A percentile compares a stretch with the other conserved stretches of the same genome.
phyloP scores from a whole-genome alignment of 1,140 invertebrate species.

The Meloidogyne floridensis region DNA sequence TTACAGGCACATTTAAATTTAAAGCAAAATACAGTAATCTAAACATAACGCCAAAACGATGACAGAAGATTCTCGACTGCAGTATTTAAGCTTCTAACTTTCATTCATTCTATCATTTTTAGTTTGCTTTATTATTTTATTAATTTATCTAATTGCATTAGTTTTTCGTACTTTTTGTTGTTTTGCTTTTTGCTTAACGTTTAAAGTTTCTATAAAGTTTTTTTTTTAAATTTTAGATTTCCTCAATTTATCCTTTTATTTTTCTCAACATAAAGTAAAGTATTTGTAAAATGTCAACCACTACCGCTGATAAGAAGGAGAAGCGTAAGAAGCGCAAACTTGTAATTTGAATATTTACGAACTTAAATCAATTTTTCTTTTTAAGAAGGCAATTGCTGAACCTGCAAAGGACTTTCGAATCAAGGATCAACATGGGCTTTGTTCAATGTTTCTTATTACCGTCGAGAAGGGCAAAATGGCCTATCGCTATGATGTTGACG shows the following conservation, averaged over 20 bases:
- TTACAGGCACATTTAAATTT: too few relatives aligned
- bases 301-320: constrained; percentile 1
- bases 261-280: neutral
- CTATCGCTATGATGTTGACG: constrained; percentile 47
- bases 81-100: too few relatives aligned
- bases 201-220: too few relatives aligned
- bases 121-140: too few relatives aligned
- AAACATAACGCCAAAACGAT: too few relatives aligned
- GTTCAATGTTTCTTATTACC: constrained; percentile 40
- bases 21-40: too few relatives aligned
- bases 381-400: constrained; percentile 29
- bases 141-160: too few relatives aligned
- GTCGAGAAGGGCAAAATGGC: constrained; percentile 41
- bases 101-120: too few relatives aligned
- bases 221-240: neutral
- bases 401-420: constrained; percentile 34
- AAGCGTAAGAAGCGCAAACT: constrained; percentile 18
- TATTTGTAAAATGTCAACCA: neutral
- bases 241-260: neutral
- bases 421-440: constrained; percentile 36
- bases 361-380: neutral
- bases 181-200: too few relatives aligned
- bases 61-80: too few relatives aligned
- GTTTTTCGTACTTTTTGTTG: too few relatives aligned
- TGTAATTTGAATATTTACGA: neutral